Conservation (phyloP, 2,797 vertebrate species). For the Decapterus maruadsi region DNA sequence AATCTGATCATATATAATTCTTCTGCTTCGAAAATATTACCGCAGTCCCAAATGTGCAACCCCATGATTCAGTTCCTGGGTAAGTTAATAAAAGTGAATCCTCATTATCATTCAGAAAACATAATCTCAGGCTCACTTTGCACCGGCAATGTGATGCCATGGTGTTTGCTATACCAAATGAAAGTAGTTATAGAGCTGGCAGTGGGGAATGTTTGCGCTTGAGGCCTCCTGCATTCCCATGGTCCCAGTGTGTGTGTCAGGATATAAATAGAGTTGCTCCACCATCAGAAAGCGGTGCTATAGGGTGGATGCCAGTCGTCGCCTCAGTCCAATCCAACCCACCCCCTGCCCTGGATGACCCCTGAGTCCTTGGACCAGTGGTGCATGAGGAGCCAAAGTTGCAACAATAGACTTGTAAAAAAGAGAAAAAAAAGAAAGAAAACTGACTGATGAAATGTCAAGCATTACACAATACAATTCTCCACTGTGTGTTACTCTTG, state of each 20-base stretch:
- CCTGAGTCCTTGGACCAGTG: slow-evolving; percentile 18
- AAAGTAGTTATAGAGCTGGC: slow-evolving; percentile 54
- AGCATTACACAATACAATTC: slow-evolving; percentile 13
- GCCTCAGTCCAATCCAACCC: slow-evolving; percentile 43
- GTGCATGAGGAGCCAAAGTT: slow-evolving; percentile 27
- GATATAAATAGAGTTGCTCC: slow-evolving; percentile 78
- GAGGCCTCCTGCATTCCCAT: slow-evolving; percentile 71
- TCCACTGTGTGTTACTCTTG: slow-evolving; percentile 4
- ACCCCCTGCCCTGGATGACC: slow-evolving; percentile 60
- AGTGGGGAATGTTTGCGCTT: slow-evolving; percentile 67
- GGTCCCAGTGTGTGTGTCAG: slow-evolving; percentile 55
- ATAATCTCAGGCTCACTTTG: not conserved
- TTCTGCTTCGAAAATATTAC: not conserved
- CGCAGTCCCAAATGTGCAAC: not conserved
- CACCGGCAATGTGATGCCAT: slow-evolving; percentile 26
- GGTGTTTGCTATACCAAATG: slow-evolving; percentile 51
- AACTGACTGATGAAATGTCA: slow-evolving; percentile 36
- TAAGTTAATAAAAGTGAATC: not conserved
- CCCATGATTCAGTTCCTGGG: not conserved
- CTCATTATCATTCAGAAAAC: not conserved
- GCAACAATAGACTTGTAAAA: slow-evolving; percentile 37
- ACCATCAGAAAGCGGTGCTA: slow-evolving; percentile 65
- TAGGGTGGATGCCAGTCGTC: slow-evolving; percentile 52
- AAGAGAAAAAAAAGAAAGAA: slow-evolving; percentile 1
- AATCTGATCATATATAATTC: not conserved